These are phyloP conservation scores for Campoletis raptor DNA, from an alignment of 2,888 invertebrate genomes.

Conservation along the genomic window DNA sequence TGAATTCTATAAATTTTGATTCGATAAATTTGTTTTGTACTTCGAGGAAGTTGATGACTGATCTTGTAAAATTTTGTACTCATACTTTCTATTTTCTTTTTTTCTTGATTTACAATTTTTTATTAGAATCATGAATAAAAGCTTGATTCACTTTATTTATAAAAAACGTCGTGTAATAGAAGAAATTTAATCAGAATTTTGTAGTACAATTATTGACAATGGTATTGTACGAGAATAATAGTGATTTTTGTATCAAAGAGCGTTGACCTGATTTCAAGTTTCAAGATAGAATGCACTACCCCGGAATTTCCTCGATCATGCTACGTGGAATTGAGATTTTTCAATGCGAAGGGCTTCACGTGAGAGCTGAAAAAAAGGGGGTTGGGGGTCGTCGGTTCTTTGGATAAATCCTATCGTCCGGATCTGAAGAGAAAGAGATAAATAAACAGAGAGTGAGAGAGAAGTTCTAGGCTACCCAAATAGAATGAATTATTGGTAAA, in stretches of 20 bases:
- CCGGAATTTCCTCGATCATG: conserved; percentile 49
- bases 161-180: not conserved
- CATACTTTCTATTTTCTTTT: not conserved
- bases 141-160: not conserved
- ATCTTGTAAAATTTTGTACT: not conserved
- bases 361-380: conserved; percentile 46
- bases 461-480: conserved; percentile 5
- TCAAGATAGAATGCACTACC: conserved; percentile 13
- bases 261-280: conserved; percentile 61
- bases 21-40: not conserved
- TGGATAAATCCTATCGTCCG: conserved; percentile 68
- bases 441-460: conserved; percentile 40
- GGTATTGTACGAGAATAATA: conserved; percentile 16
- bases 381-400: conserved; percentile 51
- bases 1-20: not conserved
- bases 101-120: not conserved
- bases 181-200: not conserved
- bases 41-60: not conserved
- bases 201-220: conserved; percentile 7
- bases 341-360: conserved; percentile 64
- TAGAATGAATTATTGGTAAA: not conserved
- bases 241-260: conserved; percentile 27
- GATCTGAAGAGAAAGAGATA: conserved; percentile 65
- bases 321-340: conserved; percentile 52
- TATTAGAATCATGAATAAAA: not conserved